These are phyloP conservation scores for Carduelis carduelis DNA, from an alignment of 2,797 vertebrate genomes.

Conservation along the genomic window DNA sequence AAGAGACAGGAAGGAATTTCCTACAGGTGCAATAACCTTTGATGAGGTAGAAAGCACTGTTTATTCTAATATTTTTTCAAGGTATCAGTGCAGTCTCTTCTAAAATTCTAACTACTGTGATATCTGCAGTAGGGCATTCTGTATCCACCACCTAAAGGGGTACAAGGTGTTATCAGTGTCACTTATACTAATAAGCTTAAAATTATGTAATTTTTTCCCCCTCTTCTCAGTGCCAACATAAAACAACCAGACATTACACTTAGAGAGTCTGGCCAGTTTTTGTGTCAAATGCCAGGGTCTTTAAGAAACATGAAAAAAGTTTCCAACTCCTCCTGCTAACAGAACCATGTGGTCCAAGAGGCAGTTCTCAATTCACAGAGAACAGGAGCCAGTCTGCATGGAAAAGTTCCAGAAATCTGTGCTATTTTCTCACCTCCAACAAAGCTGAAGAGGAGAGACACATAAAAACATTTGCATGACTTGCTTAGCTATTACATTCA, in stretches of 20 bases:
- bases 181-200: not conserved
- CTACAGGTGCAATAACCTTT: not conserved
- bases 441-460: not conserved
- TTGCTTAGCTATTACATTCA: not conserved
- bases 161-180: not conserved
- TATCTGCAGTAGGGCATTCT: not conserved
- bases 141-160: not conserved
- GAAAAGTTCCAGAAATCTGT: not conserved
- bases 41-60: not conserved
- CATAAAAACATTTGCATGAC: not conserved
- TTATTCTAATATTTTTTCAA: not conserved
- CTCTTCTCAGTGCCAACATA: not conserved
- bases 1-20: not conserved
- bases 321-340: not conserved
- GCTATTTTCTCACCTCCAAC: not conserved
- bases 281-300: not conserved
- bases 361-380: not conserved
- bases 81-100: not conserved
- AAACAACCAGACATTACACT: not conserved
- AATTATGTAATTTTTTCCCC: not conserved
- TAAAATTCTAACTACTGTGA: not conserved
- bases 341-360: not conserved
- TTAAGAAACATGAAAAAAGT: not conserved
- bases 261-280: not conserved
- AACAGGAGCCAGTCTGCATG: not conserved